Evolutionary conservation across 2,888 invertebrate species (phyloP).

Genomic region (Asteroscopus sphinx): DNA sequence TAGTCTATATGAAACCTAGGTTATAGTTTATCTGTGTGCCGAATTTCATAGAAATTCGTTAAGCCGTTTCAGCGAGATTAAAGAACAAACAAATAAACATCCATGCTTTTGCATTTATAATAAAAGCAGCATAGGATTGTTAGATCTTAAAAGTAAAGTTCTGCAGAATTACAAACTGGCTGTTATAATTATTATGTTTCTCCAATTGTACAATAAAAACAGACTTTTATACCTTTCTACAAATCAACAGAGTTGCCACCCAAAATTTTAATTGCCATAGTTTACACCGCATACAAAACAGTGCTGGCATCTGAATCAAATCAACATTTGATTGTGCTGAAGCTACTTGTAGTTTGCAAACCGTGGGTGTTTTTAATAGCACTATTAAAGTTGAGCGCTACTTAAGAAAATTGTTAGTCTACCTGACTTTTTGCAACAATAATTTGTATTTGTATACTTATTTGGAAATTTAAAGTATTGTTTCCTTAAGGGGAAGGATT

Average conservation of each 20-base stretch:
- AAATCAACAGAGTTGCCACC: conserved; percentile 39
- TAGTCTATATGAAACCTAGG: too few relatives aligned
- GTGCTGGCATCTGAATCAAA: conserved; percentile 83
- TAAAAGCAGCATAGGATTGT: too few relatives aligned
- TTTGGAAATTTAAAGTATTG: conserved; percentile 45
- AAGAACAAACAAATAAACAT: too few relatives aligned
- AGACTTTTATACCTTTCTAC: conserved; percentile 17
- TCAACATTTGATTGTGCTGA: conserved; percentile 87
- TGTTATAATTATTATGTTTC: neutral
- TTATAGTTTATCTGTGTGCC: too few relatives aligned
- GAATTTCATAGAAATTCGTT: too few relatives aligned
- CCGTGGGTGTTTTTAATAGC: conserved; percentile 88
- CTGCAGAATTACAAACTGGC: neutral
- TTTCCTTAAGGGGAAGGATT: conserved; percentile 42
- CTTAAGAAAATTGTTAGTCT: conserved; percentile 82
- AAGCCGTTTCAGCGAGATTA: too few relatives aligned
- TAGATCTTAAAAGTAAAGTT: conserved; percentile 7
- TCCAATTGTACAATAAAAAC: conserved; percentile 6
- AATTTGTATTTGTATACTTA: conserved; percentile 64
- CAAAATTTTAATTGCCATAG: conserved; percentile 62
- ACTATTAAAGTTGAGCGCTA: conserved; percentile 83
- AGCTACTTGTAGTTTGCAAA: conserved; percentile 86
- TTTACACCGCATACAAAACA: conserved; percentile 84
- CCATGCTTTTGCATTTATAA: too few relatives aligned
- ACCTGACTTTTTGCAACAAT: conserved; percentile 71